phyloP scores from a whole-genome alignment of 2,113 vertebrate genomes.

The Rattus rattus region DNA sequence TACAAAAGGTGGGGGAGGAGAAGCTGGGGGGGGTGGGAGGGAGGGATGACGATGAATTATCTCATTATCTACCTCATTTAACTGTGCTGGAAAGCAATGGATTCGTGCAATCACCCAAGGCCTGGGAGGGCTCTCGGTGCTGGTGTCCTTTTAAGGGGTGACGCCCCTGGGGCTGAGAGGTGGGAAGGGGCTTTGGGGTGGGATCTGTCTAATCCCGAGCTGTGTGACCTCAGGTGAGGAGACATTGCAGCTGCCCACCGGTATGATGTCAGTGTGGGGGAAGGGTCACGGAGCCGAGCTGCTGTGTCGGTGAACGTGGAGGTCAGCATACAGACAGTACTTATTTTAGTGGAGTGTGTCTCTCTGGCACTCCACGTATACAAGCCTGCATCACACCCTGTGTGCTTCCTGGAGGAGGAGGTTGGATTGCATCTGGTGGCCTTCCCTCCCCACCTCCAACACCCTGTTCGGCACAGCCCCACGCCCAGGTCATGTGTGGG shows the following conservation, averaged over 20 bases:
- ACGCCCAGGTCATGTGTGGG: slow-evolving; percentile 55
- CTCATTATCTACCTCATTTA: background rate
- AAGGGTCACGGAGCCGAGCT: background rate
- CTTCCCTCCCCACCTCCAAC: background rate
- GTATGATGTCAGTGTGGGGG: background rate
- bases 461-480: background rate
- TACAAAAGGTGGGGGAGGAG: background rate
- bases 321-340: background rate
- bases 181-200: background rate
- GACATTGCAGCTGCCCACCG: background rate
- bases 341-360: background rate
- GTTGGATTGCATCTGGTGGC: background rate
- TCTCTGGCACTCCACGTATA: background rate
- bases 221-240: background rate
- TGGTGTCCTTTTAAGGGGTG: background rate
- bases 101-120: background rate
- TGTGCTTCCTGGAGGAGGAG: slow-evolving; percentile 59
- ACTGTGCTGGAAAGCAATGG: background rate
- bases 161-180: too few relatives aligned
- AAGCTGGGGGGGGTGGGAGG: rapidly evolving
- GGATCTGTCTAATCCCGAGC: background rate
- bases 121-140: background rate
- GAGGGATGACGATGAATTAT: too few relatives aligned
- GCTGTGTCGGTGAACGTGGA: background rate
- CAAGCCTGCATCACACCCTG: rapidly evolving